Conservation (phyloP, 2,888 invertebrate genomes). For the Nephrotoma flavescens region DNA sequence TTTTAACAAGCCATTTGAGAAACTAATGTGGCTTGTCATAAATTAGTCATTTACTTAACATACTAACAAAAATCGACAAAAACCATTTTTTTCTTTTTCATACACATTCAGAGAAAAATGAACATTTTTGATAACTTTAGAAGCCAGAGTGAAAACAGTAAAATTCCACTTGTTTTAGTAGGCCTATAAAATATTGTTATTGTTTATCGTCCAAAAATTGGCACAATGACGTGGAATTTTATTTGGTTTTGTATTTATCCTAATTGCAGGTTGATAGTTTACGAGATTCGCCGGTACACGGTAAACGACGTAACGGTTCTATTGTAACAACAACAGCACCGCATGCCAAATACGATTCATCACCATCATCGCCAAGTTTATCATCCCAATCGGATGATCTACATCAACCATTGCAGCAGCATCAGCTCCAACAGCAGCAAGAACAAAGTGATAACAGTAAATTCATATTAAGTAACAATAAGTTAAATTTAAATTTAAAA, state of each 20-base stretch:
- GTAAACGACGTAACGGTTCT: slow-evolving; percentile 24
- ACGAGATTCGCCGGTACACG: slow-evolving; percentile 24
- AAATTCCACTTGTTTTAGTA: too few species aligned
- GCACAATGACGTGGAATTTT: too few species aligned
- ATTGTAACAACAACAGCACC: slow-evolving; percentile 21
- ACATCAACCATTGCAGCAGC: not conserved
- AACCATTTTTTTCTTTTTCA: too few species aligned
- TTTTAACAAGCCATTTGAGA: too few species aligned
- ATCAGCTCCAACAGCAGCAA: not conserved
- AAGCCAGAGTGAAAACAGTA: too few species aligned
- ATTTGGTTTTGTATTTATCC: not conserved
- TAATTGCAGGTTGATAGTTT: slow-evolving; percentile 27
- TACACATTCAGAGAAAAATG: too few species aligned
- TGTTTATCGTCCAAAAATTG: too few species aligned
- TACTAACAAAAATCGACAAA: too few species aligned
- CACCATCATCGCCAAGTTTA: slow-evolving; percentile 31
- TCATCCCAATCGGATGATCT: slow-evolving; percentile 8
- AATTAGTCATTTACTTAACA: too few species aligned
- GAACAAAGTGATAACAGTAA: slow-evolving; percentile 22
- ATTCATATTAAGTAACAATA: slow-evolving; percentile 17
- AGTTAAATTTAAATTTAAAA: not conserved
- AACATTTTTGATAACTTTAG: too few species aligned
- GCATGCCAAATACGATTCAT: slow-evolving; percentile 32
- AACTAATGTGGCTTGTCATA: too few species aligned
- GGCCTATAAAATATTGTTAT: too few species aligned